Base-by-base conservation (phyloP, 1,140 invertebrate genomes). In the Caenorhabditis remanei region DNA sequence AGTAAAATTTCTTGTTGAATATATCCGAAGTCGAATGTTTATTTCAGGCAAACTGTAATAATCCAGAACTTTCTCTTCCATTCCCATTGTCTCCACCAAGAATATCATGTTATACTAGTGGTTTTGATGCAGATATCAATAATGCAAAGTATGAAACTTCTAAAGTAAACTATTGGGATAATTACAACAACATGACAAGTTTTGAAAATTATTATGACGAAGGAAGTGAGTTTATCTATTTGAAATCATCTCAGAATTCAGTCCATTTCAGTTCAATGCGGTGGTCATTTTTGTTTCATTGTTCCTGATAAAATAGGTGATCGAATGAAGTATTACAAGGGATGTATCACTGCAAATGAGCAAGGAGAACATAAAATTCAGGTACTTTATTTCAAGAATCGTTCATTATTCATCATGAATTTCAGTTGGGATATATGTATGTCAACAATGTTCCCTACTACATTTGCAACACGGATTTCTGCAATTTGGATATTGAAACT, bases 131-230 rank as follows among this genome's bases (percentile, higher is more conserved):
- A 5, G 41, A 46, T 19, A 16, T 71, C 2, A 71, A 71, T 71
- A 43, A 71, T 71, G 65, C 65, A 71, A 71, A 71, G 46, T 71
- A 71, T 46, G 16, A 43, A 7, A 71, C 65, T n/a, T 40, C 65
- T 16, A 16, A 71, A 32, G 6, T 43, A 2, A 46, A 8, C 16
- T 71, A 71, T 19, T 71, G 14, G 13, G 41, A 43, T 7, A 43
- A 14, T 1, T 71, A 71, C 46, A 8, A n/a, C 0, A 4, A 71
- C 6, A 14, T 71, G 11, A 19, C 46, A 1, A 32, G 8, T 43
- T 43, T 43, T 71, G 65, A 71, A n/a, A 71, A 41, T n/a, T 71
- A 71, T 46, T 46, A 71, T 46, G 65, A 71, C 46, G 41, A 46
- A 43, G 65, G 41, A 43, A 71, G 65, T 71, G 16, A 46, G 65